Base-by-base conservation (phyloP, 1,140 invertebrate species). In the Chlorops oryzae region DNA sequence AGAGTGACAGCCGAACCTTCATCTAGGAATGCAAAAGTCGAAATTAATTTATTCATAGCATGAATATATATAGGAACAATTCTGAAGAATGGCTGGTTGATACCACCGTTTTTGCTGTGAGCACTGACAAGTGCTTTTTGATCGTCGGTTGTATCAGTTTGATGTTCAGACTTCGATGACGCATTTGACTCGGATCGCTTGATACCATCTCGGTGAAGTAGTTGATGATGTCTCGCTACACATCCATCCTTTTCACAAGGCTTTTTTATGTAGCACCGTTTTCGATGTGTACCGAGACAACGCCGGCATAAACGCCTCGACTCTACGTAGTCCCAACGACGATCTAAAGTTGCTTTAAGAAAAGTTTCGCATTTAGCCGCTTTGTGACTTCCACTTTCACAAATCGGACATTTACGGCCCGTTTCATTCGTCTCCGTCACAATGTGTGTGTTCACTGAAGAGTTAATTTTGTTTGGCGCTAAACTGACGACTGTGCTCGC, bases 61-160 rank as follows among this genome's bases (percentile, higher is more conserved):
- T 47, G 24, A 20, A 47, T 15, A 24, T 15, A 12, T 38, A 47
- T 35, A 6, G 45, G 45, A 10, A 47, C 13, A 35, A 47, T 47
- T 38, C 34, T 18, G 23, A 47, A 34, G n/a, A n/a, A n/a, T n/a
- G n/a, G n/a, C n/a, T n/a, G n/a, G n/a, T n/a, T n/a, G n/a, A n/a
- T n/a, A n/a, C n/a, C n/a, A n/a, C n/a, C n/a, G n/a, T n/a, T n/a
- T n/a, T n/a, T n/a, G n/a, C n/a, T n/a, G n/a, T n/a, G n/a, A n/a
- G n/a, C n/a, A n/a, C n/a, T n/a, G n/a, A n/a, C n/a, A n/a, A n/a
- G n/a, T n/a, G n/a, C n/a, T n/a, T n/a, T n/a, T n/a, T n/a, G n/a
- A n/a, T n/a, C n/a, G n/a, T n/a, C n/a, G n/a, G n/a, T n/a, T n/a
- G n/a, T n/a, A n/a, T n/a, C n/a, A n/a, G n/a, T n/a, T n/a, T n/a